A percentile compares a stretch with the other conserved stretches of the same genome.
phyloP scores from a whole-genome alignment of 2,113 vertebrate species.

The Saccopteryx leptura region DNA sequence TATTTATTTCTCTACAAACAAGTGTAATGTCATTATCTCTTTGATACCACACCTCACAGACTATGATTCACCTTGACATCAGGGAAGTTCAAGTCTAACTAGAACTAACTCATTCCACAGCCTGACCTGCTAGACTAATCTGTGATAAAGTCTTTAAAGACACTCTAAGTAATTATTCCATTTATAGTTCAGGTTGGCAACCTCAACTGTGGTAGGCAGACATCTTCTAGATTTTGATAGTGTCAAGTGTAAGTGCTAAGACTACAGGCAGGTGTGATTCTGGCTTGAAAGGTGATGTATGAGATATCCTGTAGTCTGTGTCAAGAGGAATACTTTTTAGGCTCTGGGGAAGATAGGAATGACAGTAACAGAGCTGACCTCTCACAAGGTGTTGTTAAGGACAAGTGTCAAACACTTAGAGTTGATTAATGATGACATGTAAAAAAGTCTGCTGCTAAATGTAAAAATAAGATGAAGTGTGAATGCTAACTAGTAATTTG shows the following conservation, averaged over 20 bases:
- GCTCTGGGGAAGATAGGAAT: background rate
- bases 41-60: background rate
- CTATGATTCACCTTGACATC: background rate
- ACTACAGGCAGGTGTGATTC: background rate
- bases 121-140: background rate
- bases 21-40: background rate
- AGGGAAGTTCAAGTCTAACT: background rate
- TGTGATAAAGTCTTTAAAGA: background rate
- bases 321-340: background rate
- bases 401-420: background rate
- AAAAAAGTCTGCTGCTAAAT: constrained; percentile 35
- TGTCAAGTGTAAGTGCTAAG: background rate
- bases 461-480: constrained; percentile 67
- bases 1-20: background rate
- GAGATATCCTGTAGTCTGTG: background rate
- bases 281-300: background rate
- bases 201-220: background rate
- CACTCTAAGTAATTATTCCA: background rate
- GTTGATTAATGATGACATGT: constrained; percentile 58
- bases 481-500: constrained; percentile 39
- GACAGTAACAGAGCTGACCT: background rate
- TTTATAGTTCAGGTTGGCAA: background rate
- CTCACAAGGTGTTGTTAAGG: background rate
- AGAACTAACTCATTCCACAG: background rate
- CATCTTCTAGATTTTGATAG: background rate